Evolutionary conservation across 1,140 invertebrate genomes (phyloP).

Genomic region (Armadillidium nasatum): DNA sequence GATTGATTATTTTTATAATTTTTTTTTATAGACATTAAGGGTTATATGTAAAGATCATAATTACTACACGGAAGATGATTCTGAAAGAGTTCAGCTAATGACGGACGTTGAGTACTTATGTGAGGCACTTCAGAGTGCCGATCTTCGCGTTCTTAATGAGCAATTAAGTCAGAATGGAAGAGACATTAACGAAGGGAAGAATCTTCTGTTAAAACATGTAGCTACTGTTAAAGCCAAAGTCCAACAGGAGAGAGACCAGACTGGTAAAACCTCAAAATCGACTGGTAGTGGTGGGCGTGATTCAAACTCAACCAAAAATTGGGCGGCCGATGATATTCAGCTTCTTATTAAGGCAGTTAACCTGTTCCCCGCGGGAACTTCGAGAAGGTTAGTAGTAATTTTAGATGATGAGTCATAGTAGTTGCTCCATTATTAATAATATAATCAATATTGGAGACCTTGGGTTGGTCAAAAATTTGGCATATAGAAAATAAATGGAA

Average conservation of each 20-base stretch:
- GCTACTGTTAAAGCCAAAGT: background rate
- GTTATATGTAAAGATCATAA: constrained; percentile 81
- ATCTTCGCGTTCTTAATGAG: constrained; percentile 70
- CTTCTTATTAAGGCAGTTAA: constrained; percentile 93
- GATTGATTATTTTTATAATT: constrained; percentile 10
- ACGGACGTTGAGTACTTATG: constrained; percentile 84
- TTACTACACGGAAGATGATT: constrained; percentile 70
- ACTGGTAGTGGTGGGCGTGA: background rate
- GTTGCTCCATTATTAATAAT: too few relatives aligned
- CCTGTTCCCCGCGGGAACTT: constrained; percentile 91
- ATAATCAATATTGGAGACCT: too few relatives aligned
- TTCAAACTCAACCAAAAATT: background rate
- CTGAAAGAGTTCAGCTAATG: constrained; percentile 75
- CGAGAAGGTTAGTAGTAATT: constrained; percentile 59
- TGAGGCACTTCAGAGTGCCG: constrained; percentile 62
- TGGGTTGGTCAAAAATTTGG: too few relatives aligned
- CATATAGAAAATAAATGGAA: too few relatives aligned
- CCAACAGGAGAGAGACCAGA: background rate
- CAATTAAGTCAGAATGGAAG: constrained; percentile 55
- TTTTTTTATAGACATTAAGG: constrained; percentile 57
- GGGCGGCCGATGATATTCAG: constrained; percentile 64
- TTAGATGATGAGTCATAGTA: too few relatives aligned
- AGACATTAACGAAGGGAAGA: constrained; percentile 55
- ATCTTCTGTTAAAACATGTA: constrained; percentile 41
- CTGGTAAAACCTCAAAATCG: background rate